Conservation (phyloP, 2,888 invertebrate genomes). For the Notocelia uddmanniana region DNA sequence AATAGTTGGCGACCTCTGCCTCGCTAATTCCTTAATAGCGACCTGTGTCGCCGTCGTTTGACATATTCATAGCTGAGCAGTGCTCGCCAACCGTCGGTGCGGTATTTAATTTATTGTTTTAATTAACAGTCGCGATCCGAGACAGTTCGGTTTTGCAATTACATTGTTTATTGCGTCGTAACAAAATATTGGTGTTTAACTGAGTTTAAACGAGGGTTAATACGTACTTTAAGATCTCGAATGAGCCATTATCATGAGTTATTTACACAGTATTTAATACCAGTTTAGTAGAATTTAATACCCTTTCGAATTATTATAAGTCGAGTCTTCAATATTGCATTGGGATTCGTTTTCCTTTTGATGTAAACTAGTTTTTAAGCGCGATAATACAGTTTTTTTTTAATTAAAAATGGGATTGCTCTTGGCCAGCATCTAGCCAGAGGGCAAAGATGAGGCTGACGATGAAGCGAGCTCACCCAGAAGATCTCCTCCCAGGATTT, state of each 20-base stretch:
- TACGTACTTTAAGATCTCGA: neutral
- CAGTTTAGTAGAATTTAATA: neutral
- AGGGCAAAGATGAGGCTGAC: too few relatives aligned
- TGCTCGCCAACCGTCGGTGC: constrained; percentile 45
- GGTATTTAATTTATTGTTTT: constrained; percentile 73
- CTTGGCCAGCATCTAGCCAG: too few relatives aligned
- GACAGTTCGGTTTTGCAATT: constrained; percentile 66
- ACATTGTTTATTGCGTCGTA: constrained; percentile 64
- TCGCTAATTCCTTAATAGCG: constrained; percentile 65
- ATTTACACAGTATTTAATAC: neutral
- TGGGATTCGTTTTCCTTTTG: too few relatives aligned
- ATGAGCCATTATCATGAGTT: neutral
- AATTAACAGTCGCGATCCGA: constrained; percentile 69
- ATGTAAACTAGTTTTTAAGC: too few relatives aligned
- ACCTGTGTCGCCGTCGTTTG: constrained; percentile 63
- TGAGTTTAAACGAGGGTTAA: constrained; percentile 31
- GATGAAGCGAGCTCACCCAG: too few relatives aligned
- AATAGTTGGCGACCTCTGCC: constrained; percentile 73
- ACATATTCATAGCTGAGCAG: constrained; percentile 72
- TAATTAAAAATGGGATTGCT: too few relatives aligned
- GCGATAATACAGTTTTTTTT: too few relatives aligned
- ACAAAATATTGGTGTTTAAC: constrained; percentile 42
- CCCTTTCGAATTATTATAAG: too few relatives aligned
- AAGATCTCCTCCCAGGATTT: too few relatives aligned
- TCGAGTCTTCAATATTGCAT: too few relatives aligned